These are phyloP conservation scores for Eolophus roseicapilla DNA, from an alignment of 2,113 vertebrate species.

Conservation along the genomic window DNA sequence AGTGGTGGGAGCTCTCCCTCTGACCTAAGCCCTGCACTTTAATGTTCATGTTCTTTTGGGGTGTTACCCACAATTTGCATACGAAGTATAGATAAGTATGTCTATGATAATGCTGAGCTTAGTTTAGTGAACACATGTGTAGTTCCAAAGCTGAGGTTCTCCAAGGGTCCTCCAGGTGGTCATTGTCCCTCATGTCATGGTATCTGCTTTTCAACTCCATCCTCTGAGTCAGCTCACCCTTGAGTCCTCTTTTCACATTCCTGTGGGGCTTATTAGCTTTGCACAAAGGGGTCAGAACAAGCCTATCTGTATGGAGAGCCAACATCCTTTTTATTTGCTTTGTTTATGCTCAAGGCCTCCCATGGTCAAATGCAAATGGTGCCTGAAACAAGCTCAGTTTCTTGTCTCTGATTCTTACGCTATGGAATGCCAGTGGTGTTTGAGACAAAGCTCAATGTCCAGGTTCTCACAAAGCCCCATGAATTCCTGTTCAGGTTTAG, in stretches of 20 bases:
- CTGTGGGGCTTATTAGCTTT: not conserved
- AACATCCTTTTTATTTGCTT: not conserved
- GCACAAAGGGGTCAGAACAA: not conserved
- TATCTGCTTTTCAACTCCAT: not conserved
- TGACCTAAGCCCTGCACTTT: not conserved
- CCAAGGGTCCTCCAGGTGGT: not conserved
- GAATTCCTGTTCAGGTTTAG: not conserved
- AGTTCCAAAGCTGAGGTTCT: not conserved
- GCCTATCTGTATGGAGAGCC: not conserved
- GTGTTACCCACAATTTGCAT: not conserved
- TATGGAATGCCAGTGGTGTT: not conserved
- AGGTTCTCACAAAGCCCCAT: not conserved
- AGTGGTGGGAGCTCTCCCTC: not conserved
- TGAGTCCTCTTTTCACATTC: not conserved
- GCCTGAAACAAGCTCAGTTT: not conserved
- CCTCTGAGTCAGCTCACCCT: not conserved
- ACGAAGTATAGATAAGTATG: not conserved
- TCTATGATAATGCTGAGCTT: not conserved
- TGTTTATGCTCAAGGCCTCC: not conserved
- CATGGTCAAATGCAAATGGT: not conserved
- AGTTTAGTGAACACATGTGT: not conserved
- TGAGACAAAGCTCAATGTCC: not conserved
- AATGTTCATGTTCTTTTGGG: not conserved
- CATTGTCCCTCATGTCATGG: not conserved
- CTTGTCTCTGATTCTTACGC: not conserved